Evolutionary conservation across 2,797 vertebrate species (phyloP).

Genomic region (Oreonectes daqikongensis): DNA sequence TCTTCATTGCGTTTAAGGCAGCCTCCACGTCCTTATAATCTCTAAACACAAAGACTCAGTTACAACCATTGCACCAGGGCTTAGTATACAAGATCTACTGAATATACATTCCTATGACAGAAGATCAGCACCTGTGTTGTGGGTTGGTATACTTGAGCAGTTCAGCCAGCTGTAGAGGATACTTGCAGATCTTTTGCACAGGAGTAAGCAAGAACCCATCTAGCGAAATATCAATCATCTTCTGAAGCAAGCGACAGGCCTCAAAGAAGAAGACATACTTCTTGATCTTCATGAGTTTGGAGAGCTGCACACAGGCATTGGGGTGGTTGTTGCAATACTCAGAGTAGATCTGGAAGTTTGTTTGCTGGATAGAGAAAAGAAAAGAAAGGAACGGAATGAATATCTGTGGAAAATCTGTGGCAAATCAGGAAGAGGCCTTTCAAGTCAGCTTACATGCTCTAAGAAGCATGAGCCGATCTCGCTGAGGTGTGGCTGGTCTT

Average conservation of each 20-base stretch:
- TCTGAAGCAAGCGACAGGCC: slow-evolving; percentile 92
- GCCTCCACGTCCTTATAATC: slow-evolving; percentile 95
- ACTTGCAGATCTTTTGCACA: slow-evolving; percentile 98
- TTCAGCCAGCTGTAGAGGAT: slow-evolving; percentile 91
- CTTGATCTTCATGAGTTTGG: slow-evolving; percentile 89
- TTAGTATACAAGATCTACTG: neutral
- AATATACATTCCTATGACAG: neutral
- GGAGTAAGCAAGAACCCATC: slow-evolving; percentile 95
- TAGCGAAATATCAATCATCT: slow-evolving; percentile 95
- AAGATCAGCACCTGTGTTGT: slow-evolving; percentile 84
- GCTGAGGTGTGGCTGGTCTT: slow-evolving; percentile 90
- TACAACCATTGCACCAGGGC: neutral
- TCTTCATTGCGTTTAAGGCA: slow-evolving; percentile 95
- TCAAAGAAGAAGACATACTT: slow-evolving; percentile 97
- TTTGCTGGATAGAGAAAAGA: slow-evolving; percentile 78
- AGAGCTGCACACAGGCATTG: slow-evolving; percentile 90
- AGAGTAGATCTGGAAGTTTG: slow-evolving; percentile 96
- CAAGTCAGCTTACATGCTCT: slow-evolving; percentile 83
- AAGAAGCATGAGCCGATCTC: slow-evolving; percentile 95
- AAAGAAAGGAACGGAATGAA: neutral
- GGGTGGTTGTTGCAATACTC: slow-evolving; percentile 99
- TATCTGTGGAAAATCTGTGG: neutral
- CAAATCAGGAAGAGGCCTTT: neutral
- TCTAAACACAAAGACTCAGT: slow-evolving; percentile 66
- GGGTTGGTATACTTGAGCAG: slow-evolving; percentile 96